Conservation (phyloP, 2,113 vertebrate genomes). For the Petrocephalus zakoni region DNA sequence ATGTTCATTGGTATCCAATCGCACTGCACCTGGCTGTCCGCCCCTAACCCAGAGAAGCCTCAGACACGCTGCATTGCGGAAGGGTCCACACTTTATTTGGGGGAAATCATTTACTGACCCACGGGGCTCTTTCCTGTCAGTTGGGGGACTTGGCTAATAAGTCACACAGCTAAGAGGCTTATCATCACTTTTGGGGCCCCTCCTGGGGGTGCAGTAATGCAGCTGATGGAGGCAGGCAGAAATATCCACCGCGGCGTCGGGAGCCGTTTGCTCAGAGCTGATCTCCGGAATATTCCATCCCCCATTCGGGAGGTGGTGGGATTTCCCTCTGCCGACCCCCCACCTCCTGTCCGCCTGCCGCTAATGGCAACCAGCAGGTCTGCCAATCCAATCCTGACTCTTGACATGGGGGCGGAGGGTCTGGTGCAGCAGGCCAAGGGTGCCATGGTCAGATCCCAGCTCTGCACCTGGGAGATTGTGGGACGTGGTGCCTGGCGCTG, state of each 20-base stretch:
- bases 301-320: slow-evolving; percentile 43
- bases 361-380: slow-evolving; percentile 55
- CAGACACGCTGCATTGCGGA: slow-evolving; percentile 61
- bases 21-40: slow-evolving; percentile 43
- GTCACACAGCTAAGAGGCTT: slow-evolving; percentile 73
- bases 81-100: slow-evolving; percentile 56
- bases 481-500: neutral
- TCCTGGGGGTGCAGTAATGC: slow-evolving; percentile 27
- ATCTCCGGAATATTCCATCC: slow-evolving; percentile 56
- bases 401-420: slow-evolving; percentile 32
- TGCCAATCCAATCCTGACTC: slow-evolving; percentile 41
- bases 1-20: slow-evolving; percentile 63
- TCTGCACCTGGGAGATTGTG: slow-evolving; percentile 19
- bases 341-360: slow-evolving; percentile 39
- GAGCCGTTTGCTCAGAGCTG: slow-evolving; percentile 67
- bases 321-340: slow-evolving; percentile 48
- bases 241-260: slow-evolving; percentile 66
- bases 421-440: neutral
- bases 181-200: slow-evolving; percentile 58
- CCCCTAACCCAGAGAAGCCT: slow-evolving; percentile 55
- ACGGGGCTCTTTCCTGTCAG: slow-evolving; percentile 65
- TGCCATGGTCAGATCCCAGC: slow-evolving; percentile 11
- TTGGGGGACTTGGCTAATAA: slow-evolving; percentile 72
- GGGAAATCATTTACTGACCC: slow-evolving; percentile 60
- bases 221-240: slow-evolving; percentile 22